Base-by-base conservation (phyloP, 53 echinoderm and acorn worm species). In the Apostichopus leukothele region DNA sequence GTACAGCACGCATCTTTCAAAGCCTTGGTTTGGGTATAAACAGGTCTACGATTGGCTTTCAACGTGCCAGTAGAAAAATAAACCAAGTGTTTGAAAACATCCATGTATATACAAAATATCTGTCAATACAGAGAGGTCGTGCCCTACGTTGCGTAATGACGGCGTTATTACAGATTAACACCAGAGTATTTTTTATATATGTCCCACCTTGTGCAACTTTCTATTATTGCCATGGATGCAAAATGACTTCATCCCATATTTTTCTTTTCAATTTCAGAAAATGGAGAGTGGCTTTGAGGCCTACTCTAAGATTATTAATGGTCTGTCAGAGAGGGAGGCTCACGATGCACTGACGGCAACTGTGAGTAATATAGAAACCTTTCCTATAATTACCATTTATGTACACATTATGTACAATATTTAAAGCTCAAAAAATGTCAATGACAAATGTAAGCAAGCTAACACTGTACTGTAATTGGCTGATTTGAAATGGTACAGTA, bases 241-340 rank as follows among this genome's bases (percentile, higher is more conserved):
- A 1, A 55, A 55, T 55, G 55, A 55, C 55, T 55, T 55, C 55
- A 55, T 7, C 55, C 9, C 23, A 23, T 55, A 7, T 7, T 1
- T 9, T 55, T 55, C 55, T 55, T 55, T 55, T 86, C 66, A 14
- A 9, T 77, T 90, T 50, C 90, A 96, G 96, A 94, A 93, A 92
- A 95, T 96, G 95, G 96, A 96, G 79, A 88, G 93, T 68, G 93
- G 96, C 52, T 90, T 88, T 80, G 95, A 94, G 39, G 25, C 88
- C 22, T 75, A 95, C 10, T 87, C 91, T 7, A 91, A 96, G 77
- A 86, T 93, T 7, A 93, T 92, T 57, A 86, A 89, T 25, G 92
- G 93, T 68, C 89, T 93, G 3, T 93, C 93, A 20, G 94, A 91
- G 39, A 92, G 95, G 52, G 96, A 96, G 55, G 90, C 93, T 52